Evolutionary conservation across 2,888 invertebrate species (phyloP).

Genomic region (Tachina fera): DNA sequence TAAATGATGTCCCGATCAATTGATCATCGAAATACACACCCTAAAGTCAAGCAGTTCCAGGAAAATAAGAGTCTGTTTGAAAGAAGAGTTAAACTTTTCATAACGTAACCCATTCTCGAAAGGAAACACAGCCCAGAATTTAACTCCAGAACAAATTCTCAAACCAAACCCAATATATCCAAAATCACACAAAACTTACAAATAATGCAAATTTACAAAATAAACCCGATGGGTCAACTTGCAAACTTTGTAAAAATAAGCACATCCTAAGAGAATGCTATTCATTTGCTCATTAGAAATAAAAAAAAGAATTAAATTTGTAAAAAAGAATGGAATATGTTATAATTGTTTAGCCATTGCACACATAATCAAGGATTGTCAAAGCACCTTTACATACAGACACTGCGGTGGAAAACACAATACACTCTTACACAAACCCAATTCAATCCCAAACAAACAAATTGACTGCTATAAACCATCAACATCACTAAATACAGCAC

Average conservation of each 20-base stretch:
- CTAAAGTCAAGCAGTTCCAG: not conserved
- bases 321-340: constrained; percentile 20
- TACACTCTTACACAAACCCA: constrained; percentile 26
- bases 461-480: not conserved
- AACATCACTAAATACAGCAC: constrained; percentile 7
- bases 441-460: not conserved
- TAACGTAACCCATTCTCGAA: not conserved
- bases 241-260: not conserved
- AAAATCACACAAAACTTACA: too few relatives aligned
- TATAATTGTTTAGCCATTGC: constrained; percentile 21
- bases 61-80: not conserved
- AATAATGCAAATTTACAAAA: not conserved
- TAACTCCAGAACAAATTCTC: not conserved
- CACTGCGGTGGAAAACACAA: constrained; percentile 6
- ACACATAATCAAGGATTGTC: not conserved
- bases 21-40: not conserved
- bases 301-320: constrained; percentile 19
- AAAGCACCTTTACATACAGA: not conserved
- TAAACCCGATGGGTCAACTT: constrained; percentile 16
- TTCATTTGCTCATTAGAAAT: constrained; percentile 15
- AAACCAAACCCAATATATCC: not conserved
- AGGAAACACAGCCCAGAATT: not conserved
- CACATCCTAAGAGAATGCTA: constrained; percentile 18
- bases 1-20: not conserved
- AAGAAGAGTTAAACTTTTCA: not conserved